These are phyloP conservation scores for Blera fallax DNA, from an alignment of 2,888 invertebrate species.

Conservation along the genomic window DNA sequence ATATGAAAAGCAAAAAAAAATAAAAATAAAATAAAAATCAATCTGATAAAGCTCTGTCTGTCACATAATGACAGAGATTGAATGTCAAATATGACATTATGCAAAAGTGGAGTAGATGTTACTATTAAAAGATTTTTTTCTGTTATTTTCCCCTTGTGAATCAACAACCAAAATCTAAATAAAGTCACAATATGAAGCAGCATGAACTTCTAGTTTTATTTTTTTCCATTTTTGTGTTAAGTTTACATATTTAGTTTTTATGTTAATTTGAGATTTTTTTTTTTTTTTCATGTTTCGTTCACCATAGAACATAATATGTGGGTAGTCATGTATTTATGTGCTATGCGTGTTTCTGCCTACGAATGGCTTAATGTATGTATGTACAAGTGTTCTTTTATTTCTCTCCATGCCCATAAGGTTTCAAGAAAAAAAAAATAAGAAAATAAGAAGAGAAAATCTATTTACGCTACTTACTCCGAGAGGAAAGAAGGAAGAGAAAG, in stretches of 20 bases:
- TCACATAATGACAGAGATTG: slow-evolving; percentile 10
- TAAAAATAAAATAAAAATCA: neutral
- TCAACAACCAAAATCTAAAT: neutral
- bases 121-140: neutral
- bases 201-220: slow-evolving; percentile 30
- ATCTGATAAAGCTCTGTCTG: neutral
- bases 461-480: neutral
- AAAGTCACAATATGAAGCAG: slow-evolving; percentile 21
- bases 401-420: neutral
- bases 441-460: neutral
- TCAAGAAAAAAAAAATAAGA: neutral
- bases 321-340: slow-evolving; percentile 5
- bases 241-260: slow-evolving; percentile 16
- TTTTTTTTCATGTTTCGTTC: neutral
- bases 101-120: slow-evolving; percentile 1
- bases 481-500: neutral
- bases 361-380: neutral
- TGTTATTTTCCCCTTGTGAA: neutral
- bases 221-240: neutral
- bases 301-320: slow-evolving; percentile 15
- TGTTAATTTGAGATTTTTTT: slow-evolving; percentile 21
- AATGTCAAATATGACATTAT: slow-evolving; percentile 29
- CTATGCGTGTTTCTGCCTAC: neutral
- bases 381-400: neutral
- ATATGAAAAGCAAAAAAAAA: neutral